A percentile compares a stretch with the other conserved stretches of the same genome.
Evolutionary conservation across 2,888 invertebrate genomes (phyloP).

Genomic region (Protodeltote pygarga): DNA sequence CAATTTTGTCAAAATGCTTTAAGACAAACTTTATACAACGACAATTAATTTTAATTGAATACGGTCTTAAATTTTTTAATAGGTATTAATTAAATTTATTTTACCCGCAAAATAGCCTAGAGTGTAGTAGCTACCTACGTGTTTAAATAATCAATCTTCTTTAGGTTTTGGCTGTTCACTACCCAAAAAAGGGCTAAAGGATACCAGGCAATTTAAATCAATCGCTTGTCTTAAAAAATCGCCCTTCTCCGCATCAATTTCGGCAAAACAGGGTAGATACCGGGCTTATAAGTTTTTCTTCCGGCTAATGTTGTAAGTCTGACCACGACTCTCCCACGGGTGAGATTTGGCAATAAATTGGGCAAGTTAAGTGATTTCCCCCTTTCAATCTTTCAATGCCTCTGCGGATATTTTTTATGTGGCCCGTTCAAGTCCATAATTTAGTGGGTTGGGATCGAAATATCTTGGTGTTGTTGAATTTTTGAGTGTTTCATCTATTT

Average conservation of each 20-base stretch:
- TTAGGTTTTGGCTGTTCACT: neutral
- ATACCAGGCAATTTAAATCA: constrained; percentile 46
- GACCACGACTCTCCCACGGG: constrained; percentile 81
- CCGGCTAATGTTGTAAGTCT: constrained; percentile 83
- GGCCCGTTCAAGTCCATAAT: constrained; percentile 66
- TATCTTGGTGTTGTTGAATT: constrained; percentile 16
- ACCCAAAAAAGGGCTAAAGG: neutral
- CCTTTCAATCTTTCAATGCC: constrained; percentile 86
- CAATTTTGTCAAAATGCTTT: no score
- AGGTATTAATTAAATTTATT: no score
- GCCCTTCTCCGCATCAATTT: constrained; percentile 50
- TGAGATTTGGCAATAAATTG: constrained; percentile 84
- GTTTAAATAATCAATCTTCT: constrained; percentile 12
- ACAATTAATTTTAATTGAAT: no score
- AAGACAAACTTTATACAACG: no score
- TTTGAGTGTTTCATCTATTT: neutral
- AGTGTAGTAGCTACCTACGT: no score
- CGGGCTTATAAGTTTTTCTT: constrained; percentile 76
- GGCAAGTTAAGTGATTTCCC: constrained; percentile 81
- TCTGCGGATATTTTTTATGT: constrained; percentile 75
- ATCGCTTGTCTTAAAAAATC: constrained; percentile 61
- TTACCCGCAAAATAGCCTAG: no score
- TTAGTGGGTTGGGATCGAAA: constrained; percentile 54
- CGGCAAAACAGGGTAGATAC: constrained; percentile 18
- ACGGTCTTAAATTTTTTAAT: no score